Evolutionary conservation across 2,888 invertebrate species (phyloP), one percentile per base, ranked within the genome.

Genomic region (Teleogryllus oceanicus): DNA sequence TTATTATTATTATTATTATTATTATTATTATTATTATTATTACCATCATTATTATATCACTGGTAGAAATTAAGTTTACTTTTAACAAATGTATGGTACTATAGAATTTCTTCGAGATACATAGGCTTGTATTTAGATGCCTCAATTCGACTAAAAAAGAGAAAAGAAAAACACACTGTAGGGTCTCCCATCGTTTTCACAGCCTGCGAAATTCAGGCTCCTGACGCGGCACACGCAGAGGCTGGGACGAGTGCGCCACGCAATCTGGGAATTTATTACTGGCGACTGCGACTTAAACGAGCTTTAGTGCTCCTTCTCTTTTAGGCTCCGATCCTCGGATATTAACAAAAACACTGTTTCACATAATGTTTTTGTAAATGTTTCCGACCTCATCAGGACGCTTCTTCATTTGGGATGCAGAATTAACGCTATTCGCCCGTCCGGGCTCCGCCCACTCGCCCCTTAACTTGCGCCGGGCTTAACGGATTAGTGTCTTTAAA

Each of bases 301-400:
- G 16, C 62, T 62, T 62, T 18, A 11, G 13, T 62, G 13, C 1
- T 62, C 16, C 62, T 62, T 16, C 62, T 62, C 62, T 62, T 62
- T 62, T 12, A 12, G 62, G n/a, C 13, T 62, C 37, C 37, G 62
- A 62, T 18, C 62, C 62, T 18, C 62, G n/a, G 62, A 62, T 62
- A 62, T 62, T 62, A 62, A n/a, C 62, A 62, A 62, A 62, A 62
- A 62, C 62, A 62, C 16, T 62, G 62, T 62, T 18, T 18, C 62
- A 62, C 62, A 62, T n/a, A 62, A 62, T 62, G 62, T 62, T 62
- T 62, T 62, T 62, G 62, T 62, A 62, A 62, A 62, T 62, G 62
- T 62, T 62, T 62, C 62, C 16, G n/a, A n/a, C 62, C n/a, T 62
- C n/a, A 62, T 62, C 62, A 62, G 62, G 62, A 1, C 12, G n/a